Conservation (phyloP, 2,888 invertebrate species). For the Phrixothrix hirtus region DNA sequence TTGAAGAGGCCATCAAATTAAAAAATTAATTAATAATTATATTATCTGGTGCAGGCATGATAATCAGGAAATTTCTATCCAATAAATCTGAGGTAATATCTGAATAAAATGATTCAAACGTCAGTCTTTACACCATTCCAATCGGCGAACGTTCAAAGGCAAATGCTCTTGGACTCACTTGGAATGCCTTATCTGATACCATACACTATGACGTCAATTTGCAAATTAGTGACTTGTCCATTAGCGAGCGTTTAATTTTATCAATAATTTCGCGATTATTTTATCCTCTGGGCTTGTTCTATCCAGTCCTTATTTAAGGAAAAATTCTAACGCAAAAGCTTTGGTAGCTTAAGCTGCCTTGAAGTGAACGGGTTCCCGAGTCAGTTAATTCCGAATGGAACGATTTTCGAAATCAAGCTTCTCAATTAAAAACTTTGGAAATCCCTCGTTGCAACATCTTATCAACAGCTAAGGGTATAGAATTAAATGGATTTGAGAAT, state of each 20-base stretch:
- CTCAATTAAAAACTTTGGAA: not conserved
- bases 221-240: not conserved
- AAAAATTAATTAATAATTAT: not conserved
- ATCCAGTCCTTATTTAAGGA: not conserved
- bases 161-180: no score
- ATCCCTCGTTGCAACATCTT: not conserved
- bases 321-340: conserved; percentile 1
- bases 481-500: not conserved
- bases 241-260: not conserved
- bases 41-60: not conserved
- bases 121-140: no score
- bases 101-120: not conserved
- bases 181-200: not conserved
- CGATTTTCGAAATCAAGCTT: not conserved
- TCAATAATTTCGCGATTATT: not conserved
- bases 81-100: not conserved
- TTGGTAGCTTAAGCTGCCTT: not conserved
- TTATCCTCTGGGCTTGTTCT: not conserved
- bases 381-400: not conserved
- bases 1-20: not conserved
- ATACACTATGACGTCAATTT: not conserved
- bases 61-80: conserved; percentile 1
- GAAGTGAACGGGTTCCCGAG: not conserved
- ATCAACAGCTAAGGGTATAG: not conserved
- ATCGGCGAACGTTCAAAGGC: no score